Evolutionary conservation across 2,797 vertebrate species (phyloP), one percentile per base, ranked within the genome.

Genomic region (Sebastes steindachneri): DNA sequence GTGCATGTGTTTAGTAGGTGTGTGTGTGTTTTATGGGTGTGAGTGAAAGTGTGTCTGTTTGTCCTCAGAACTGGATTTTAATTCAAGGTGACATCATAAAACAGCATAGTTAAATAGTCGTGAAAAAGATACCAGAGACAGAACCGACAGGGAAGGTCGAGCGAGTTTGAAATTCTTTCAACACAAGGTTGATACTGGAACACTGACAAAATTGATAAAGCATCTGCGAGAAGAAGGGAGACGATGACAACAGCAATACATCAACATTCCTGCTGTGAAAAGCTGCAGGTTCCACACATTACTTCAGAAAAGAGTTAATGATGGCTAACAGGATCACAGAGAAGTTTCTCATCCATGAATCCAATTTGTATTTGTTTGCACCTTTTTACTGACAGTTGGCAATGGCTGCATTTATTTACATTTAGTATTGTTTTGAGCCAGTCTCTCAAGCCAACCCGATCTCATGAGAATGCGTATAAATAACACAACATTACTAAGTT

Each of bases 11-110:
- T 65, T 59, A 68, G 3, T 51, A 14, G 11, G 59, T 73, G 72
- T 74, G 45, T 78, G 72, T 83, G 53, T 84, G 77, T 67, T 57
- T 65, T 82, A 7, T 71, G 74, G 48, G 73, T 80, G 75, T 82
- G 57, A 19, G 45, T 10, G 29, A 55, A 7, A 12, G 35, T 62
- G 41, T 54, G 15, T 79, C 3, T 78, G 68, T 86, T 77, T 84
- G 51, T 29, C 48, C 21, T 54, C 9, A 79, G 67, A 76, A 66
- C 33, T 73, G 70, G 31, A 64, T 86, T 83, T 69, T 35, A 66
- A 73, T 76, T 78, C 58, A 72, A 81, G 63, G 62, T 12, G 7
- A 41, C n/a, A 53, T 59, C 3, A 21, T 66, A 28, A 75, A 75
- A 35, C 41, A 73, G 25, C 17, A 68, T 21, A 19, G 57, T 82